A percentile compares a stretch with the other conserved stretches of the same genome.
Conservation (phyloP, 2,113 vertebrate species). For the Calyptomena viridis region DNA sequence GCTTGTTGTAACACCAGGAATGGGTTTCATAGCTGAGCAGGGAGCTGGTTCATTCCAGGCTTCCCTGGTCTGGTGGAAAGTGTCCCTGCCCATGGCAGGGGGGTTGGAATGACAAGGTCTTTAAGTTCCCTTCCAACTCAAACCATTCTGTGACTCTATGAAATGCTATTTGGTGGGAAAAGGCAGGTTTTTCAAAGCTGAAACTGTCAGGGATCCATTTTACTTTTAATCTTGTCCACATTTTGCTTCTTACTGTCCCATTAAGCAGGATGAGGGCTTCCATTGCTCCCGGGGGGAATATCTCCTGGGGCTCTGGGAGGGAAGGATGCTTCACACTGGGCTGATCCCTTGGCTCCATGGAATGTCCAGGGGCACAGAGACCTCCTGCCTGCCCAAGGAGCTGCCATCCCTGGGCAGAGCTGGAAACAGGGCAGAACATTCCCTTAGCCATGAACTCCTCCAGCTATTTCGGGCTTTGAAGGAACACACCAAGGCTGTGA, state of each 20-base stretch:
- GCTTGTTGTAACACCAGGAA: neutral
- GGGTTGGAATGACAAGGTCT: neutral
- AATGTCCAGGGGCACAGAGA: neutral
- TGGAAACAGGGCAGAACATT: neutral
- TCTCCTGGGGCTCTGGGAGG: neutral
- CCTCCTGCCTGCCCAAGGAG: neutral
- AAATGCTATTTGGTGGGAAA: fast-evolving
- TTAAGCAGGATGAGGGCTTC: neutral
- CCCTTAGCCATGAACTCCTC: fast-evolving
- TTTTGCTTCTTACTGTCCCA: fast-evolving
- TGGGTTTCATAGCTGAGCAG: neutral
- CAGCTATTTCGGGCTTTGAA: neutral
- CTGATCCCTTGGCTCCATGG: neutral
- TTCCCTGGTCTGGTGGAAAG: neutral
- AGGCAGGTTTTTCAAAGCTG: neutral
- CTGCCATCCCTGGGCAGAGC: neutral
- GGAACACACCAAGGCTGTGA: neutral
- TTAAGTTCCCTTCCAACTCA: neutral
- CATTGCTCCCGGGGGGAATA: fast-evolving
- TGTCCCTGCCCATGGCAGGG: neutral
- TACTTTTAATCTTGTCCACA: neutral
- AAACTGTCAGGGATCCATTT: neutral
- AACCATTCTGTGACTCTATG: neutral
- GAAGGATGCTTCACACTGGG: neutral
- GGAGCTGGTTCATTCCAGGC: neutral